Base-by-base conservation (phyloP, 2,113 vertebrate species). In the Siniperca knerii region DNA sequence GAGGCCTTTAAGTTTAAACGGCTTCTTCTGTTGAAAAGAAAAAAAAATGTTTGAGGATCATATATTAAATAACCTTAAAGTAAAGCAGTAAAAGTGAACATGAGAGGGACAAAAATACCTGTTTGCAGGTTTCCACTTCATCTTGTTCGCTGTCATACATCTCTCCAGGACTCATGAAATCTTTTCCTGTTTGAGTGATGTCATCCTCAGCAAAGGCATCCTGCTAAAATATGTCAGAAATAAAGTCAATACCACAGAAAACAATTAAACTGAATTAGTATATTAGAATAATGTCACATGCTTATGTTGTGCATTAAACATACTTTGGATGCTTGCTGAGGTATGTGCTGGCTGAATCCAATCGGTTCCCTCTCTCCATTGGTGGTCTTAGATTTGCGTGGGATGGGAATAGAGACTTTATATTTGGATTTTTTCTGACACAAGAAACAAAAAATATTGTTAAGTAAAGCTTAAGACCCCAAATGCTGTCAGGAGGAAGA, bases 1-100 rank as follows among this genome's bases (percentile, higher is more conserved):
- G 5, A 75, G 2, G 0, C n/a, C 72, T 88, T 91, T 93, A 5
- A 72, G 33, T 80, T 94, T 95, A 1, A 61, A 82, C 0, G n/a
- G 2, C 71, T 93, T 95, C 50, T 90, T 91, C 92, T 94, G 74
- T 29, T 42, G 33, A 35, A 5, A 25, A 25, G 2, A 18, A 48
- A 74, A 60, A 35, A 70, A 15, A 1, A 57, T 11, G 21, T 60
- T 60, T 57, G 4, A 70, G 6, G 55, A 10, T 11, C 0, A 4
- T 9, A 8, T 12, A 35, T 57, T 21, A 13, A 61, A 50, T 3
- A 15, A 15, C 1, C 0, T 0, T 0, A 61, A n/a, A 74, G n/a
- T 18, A 12, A 40, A 61, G 6, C 16, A 18, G 4, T 4, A 2
- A 33, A 67, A 23, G 21, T 44, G 4, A 65, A 70, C 4, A 4